Percentiles rank a stretch among this genome's conserved stretches.
phyloP scores from a whole-genome alignment of 2,888 invertebrate species.

The Athrips mouffetella region DNA sequence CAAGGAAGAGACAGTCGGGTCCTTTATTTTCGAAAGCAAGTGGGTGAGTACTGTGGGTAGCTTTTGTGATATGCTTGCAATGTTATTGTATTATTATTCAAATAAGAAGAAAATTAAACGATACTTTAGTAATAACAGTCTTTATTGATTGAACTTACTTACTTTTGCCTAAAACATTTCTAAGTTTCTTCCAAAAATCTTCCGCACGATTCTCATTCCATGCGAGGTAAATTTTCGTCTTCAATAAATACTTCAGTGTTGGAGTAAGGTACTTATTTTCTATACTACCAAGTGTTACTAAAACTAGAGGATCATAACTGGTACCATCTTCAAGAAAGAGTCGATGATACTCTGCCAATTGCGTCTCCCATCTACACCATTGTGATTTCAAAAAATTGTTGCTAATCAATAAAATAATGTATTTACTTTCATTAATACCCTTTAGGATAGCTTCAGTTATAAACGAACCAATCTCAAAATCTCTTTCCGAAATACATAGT shows the following conservation, averaged over 20 bases:
- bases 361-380: constrained; percentile 86
- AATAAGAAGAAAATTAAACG: no score
- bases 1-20: no score
- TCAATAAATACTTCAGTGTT: constrained; percentile 79
- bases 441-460: constrained; percentile 82
- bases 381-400: constrained; percentile 83
- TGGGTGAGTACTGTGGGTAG: no score
- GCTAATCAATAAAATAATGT: constrained; percentile 82
- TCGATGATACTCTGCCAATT: constrained; percentile 82
- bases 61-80: no score
- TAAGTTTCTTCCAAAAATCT: constrained; percentile 64
- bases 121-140: neutral
- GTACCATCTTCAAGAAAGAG: constrained; percentile 78
- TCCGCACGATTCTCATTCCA: constrained; percentile 75
- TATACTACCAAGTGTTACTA: constrained; percentile 80
- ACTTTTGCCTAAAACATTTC: constrained; percentile 46
- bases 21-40: no score
- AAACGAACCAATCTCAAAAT: constrained; percentile 81
- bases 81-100: no score
- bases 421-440: constrained; percentile 81
- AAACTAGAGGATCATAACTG: constrained; percentile 77
- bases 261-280: constrained; percentile 75
- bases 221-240: constrained; percentile 80
- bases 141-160: constrained; percentile 10
- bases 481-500: constrained; percentile 84